Evolutionary conservation across 2,113 vertebrate species (phyloP), one percentile per base, ranked within the genome.

Genomic region (Rhinolophus sinicus): DNA sequence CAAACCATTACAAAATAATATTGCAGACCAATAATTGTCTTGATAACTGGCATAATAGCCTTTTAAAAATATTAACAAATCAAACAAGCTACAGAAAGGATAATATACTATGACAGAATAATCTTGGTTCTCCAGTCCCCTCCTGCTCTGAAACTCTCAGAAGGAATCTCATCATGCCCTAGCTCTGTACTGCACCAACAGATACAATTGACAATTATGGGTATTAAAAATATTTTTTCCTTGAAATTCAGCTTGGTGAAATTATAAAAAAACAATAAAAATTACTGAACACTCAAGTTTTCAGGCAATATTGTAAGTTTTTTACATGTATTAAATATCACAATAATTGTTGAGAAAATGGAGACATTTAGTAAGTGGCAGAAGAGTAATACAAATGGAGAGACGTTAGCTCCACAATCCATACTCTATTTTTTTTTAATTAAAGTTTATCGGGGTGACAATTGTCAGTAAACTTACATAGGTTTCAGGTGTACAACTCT

Each of bases 41-140:
- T 52, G 21, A 56, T 64, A 33, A 64, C 50, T 35, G 38, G 21
- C 21, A 30, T 56, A 44, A 52, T 8, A 65, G 21, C 58, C 54
- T 30, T 90, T 92, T 35, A 65, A 67, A 92, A 60, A 38, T 85
- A 75, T 52, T 75, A 89, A 40, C 16, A 92, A 86, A 44, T 85
- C n/a, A 75, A 78, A 69, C 13, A 60, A 44, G 8, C 47, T 75
- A 69, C 28, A 40, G 60, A 82, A 69, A 73, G 2, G 22, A 58
- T 85, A 33, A 80, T 73, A 69, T 24, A 22, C 52, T 33, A 40
- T 72, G 13, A 77, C 1, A 3, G 7, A 77, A 11, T 38, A 90
- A 18, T 2, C 19, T 84, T 64, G 7, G 35, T 78, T 64, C 35
- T 35, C 5, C 30, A 56, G 8, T 19, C 33, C 44, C 44, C n/a